Percentiles rank a stretch among this genome's conserved stretches.
Conservation (phyloP, 1,140 invertebrate species). For the Mercenaria mercenaria region DNA sequence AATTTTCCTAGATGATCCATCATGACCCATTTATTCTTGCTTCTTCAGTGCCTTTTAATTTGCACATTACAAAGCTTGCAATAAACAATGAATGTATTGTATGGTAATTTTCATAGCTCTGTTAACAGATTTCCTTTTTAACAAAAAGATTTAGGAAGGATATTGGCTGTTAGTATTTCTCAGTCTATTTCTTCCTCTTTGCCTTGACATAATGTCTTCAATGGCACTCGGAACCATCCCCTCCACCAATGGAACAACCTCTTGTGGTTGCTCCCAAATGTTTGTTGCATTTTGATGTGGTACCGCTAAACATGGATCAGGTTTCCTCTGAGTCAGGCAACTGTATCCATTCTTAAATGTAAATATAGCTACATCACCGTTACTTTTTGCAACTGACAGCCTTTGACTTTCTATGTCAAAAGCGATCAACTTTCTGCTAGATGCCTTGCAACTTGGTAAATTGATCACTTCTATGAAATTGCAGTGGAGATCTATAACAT, state of each 20-base stretch:
- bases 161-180: no score
- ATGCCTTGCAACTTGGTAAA: background rate
- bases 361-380: conserved; percentile 44
- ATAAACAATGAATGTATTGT: no score
- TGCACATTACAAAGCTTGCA: no score
- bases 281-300: no score
- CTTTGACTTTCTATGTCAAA: conserved; percentile 41
- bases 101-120: no score
- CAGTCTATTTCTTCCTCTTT: background rate
- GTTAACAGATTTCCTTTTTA: no score
- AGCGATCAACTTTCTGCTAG: conserved; percentile 15
- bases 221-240: conserved; percentile 49
- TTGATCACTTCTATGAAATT: conserved; percentile 39
- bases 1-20: no score
- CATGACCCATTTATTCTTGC: no score
- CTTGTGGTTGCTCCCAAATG: background rate
- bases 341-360: conserved; percentile 40
- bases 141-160: no score
- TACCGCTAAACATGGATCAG: background rate
- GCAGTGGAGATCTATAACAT: conserved; percentile 22
- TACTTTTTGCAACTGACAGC: conserved; percentile 10
- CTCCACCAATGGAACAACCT: conserved; percentile 42
- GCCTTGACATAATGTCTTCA: conserved; percentile 18
- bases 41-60: no score
- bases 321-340: background rate